Conservation (phyloP, 1,140 invertebrate species). For the Eurosta solidaginis region DNA sequence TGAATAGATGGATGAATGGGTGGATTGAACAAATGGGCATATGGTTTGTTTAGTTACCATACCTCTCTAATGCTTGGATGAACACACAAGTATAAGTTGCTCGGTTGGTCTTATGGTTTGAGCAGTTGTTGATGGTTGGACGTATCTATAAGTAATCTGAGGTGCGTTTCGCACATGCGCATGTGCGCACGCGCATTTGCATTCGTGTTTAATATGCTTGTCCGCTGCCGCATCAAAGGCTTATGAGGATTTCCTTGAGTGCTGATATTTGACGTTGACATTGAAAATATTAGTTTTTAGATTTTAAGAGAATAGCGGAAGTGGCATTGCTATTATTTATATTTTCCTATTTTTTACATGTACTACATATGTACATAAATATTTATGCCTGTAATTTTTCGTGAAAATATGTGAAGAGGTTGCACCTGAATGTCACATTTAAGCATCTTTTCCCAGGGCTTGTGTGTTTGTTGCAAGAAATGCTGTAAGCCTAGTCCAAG, state of each 20-base stretch:
- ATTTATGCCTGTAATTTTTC: too few species aligned
- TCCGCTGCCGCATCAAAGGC: background rate
- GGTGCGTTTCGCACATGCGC: slow-evolving; percentile 9
- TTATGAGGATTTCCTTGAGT: slow-evolving; percentile 8
- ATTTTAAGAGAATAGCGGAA: slow-evolving; percentile 5
- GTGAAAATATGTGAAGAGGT: background rate
- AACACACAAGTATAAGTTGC: background rate
- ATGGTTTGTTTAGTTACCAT: background rate
- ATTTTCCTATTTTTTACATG: background rate
- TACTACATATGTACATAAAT: too few species aligned
- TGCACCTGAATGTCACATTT: background rate
- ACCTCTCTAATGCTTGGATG: background rate
- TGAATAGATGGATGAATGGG: slow-evolving; percentile 27
- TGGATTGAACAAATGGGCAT: slow-evolving; percentile 19
- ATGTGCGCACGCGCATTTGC: slow-evolving; percentile 13
- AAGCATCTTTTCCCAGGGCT: background rate
- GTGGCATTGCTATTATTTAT: background rate
- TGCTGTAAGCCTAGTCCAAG: too few species aligned
- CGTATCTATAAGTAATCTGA: slow-evolving; percentile 4
- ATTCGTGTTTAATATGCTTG: background rate
- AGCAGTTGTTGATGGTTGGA: background rate
- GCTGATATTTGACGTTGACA: slow-evolving; percentile 17
- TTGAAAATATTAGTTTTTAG: slow-evolving; percentile 9
- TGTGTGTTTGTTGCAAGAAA: too few species aligned
- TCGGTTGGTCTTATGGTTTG: background rate